Evolutionary conservation across 2,113 vertebrate genomes (phyloP), one percentile per base, ranked within the genome.

Genomic region (Macrotus californicus): DNA sequence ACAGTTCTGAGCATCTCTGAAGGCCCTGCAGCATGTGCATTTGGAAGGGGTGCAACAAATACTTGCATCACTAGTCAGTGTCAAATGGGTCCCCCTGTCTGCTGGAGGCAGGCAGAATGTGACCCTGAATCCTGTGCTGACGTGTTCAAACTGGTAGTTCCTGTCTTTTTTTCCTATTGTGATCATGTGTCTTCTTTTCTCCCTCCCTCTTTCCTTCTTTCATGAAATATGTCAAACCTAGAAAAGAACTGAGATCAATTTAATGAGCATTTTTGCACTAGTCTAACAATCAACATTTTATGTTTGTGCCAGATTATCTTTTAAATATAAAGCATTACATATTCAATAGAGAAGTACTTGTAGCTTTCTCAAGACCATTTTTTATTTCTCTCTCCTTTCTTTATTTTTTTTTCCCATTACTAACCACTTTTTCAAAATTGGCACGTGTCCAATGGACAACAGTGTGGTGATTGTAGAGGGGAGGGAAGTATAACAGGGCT

Each of bases 231-330:
- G 83, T 61, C 66, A 92, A 95, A 50, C 2, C 9, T 24, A 52
- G 77, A 95, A 88, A 93, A 85, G 31, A 85, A 94, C 64, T 34
- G 39, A 96, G 70, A 94, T 22, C 56, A 92, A 94, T 72, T 50
- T 43, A 89, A 50, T 34, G 13, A 69, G 41, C 7, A n/a, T 91
- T 81, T 93, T 75, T 11, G 14, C 13, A 56, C 54, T 29, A 67
- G 36, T 31, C 69, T 87, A 94, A 86, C 48, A 61, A 70, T 72
- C 39, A 87, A 54, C 43, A 59, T 86, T 94, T 93, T 89, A 46
- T 81, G 11, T 29, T n/a, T 79, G 29, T 86, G 64, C 61, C 64
- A 16, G 36, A 59, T 73, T 86, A 50, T 52, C 84, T 83, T 95
- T 80, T 67, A 81, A 77, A 61, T 70, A 48, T 29, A 70, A 83